Evolutionary conservation across 2,888 invertebrate species (phyloP), one percentile per base, ranked within the genome.

Genomic region (Cremastobaeus sp.): DNA sequence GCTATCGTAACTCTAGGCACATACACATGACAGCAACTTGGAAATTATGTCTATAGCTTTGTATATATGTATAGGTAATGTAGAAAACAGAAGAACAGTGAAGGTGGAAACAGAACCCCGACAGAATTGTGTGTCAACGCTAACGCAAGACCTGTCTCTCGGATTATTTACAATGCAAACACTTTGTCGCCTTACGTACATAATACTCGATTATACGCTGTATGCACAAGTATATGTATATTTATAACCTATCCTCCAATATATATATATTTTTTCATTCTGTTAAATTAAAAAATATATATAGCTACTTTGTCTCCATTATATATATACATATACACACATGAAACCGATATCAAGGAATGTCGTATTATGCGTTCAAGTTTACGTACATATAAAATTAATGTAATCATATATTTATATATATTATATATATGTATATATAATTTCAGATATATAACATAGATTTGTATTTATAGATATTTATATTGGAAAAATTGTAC

Each of bases 11-110:
- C 41, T 70, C 70, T 70, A 70, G 70, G 70, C 70, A 70, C 84
- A 85, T 85, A 86, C 83, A 86, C 84, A 82, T 85, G 85, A 86
- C 85, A 85, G 83, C 84, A 81, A 85, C 84, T 83, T 81, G 84
- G 81, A 84, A 86, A 85, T 84, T 54, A 20, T 54, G 83, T 43
- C 9, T 55, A 30, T 55, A 54, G 43, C 25, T 64, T 18, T 43
- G 45, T 64, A 52, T 64, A 43, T 64, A 3, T 37, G 32, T 50
- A 37, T 52, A 20, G 30, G 32, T 32, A 32, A n/a, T 55, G 35
- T 25, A 47, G 41, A 48, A 48, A 41, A 45, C 5, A 43, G 11
- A 43, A 30, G 9, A 30, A 11, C n/a, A n/a, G n/a, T n/a, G n/a
- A n/a, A n/a, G n/a, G n/a, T n/a, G n/a, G n/a, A n/a, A n/a, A n/a